Base-by-base conservation (phyloP, 2,888 invertebrate genomes). In the Meteorus colon region DNA sequence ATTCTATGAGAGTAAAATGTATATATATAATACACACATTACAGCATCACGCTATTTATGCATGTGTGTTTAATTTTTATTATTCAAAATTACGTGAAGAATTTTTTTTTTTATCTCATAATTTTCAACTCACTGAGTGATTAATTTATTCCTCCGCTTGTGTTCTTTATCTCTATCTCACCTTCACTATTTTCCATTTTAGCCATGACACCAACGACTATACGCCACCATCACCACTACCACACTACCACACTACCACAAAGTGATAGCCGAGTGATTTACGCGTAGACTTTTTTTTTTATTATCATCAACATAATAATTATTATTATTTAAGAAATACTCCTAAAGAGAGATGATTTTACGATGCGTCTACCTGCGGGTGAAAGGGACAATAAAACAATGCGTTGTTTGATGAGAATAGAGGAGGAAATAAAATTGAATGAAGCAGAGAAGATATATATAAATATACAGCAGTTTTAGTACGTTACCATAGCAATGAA, bases 401-500 rank as follows among this genome's bases (percentile, higher is more conserved):
- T 63, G 31, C 34, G 34, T 31, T 19, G 19, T 55, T 55, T 55
- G 55, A 55, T 8, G 19, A n/a, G 55, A 19, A 19, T n/a, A 55
- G 55, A 55, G 19, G 19, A 12, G 6, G 55, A 55, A 19, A 55
- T 63, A n/a, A 31, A 63, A 34, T 31, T 63, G 31, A 1, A 0
- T n/a, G 63, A 29, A 29, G 27, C 63, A 31, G 16, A 29, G 1
- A 63, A 63, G 2, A 8, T 24, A 19, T 55, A 6, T 55, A 55
- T 19, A 55, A 1, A 19, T 19, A n/a, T 8, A 6, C 8, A 55
- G 2, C 5, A 48, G 4, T 55, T 19, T 8, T 6, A 31, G 60
- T 62, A 29, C 71, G 71, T 71, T 62, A 71, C 71, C 71, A 45
- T 62, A 71, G 62, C 62, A 71, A 71, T 71, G 41, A 71, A 41